Evolutionary conservation across 2,888 invertebrate genomes (phyloP), one percentile per base, ranked within the genome.

Genomic region (Clostera curtula): DNA sequence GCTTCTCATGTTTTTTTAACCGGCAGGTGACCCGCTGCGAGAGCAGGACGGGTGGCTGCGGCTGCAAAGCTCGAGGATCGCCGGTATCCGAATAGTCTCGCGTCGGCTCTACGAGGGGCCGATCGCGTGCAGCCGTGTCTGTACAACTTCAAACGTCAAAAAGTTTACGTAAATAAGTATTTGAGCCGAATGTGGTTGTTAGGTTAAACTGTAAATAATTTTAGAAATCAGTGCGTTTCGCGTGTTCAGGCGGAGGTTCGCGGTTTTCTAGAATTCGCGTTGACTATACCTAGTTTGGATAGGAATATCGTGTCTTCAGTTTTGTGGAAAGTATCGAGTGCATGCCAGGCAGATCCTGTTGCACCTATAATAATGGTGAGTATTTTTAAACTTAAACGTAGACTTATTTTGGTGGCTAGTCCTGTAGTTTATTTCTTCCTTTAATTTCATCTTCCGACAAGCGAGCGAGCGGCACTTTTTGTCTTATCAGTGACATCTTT

Each of bases 81-180:
- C 53, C 59, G 56, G 49, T 44, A 45, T 47, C 49, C 46, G 51
- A 46, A 56, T 65, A 79, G 82, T 82, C 73, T 72, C 54, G 77
- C 64, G 76, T 57, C 70, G 77, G 71, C 73, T 58, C 61, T 52
- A 56, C 40, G 35, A 40, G 49, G 49, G 56, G 67, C 57, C 63
- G 70, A 59, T 47, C 72, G 57, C 46, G 61, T 43, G 27, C 26
- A 22, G 40, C 29, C 34, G 36, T 38, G 36, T 40, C 36, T 29
- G 24, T 30, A 29, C 51, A 57, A 61, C 52, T 65, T 57, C 39
- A 47, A 54, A 52, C 67, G 64, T 64, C 58, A 56, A 66, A 68
- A 80, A 80, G 69, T 82, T 82, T 79, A 72, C 79, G 80, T 63
- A 66, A 60, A 61, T 54, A n/a, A n/a, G n/a, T n/a, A 49, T 61